Evolutionary conservation across 2,797 vertebrate species (phyloP), one percentile per base, ranked within the genome.

Genomic region (Labeo calbasu): DNA sequence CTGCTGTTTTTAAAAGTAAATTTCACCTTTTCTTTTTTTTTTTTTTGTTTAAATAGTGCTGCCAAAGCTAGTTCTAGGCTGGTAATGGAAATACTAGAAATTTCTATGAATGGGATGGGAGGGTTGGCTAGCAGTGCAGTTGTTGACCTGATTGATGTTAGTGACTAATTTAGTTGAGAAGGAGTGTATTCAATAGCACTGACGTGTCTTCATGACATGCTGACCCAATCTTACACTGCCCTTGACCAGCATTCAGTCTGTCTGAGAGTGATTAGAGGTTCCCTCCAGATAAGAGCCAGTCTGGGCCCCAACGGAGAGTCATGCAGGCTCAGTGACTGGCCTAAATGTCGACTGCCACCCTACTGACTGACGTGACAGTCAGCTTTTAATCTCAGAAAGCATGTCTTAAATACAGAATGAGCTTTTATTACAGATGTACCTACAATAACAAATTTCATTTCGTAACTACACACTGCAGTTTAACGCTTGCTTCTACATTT

Each of bases 141-240:
- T 28, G 14, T 14, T 23, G 17, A 40, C 40, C 43, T 48, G 21
- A 71, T 4, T 46, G 43, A n/a, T 12, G n/a, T 48, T 32, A 5
- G 21, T 19, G 19, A 40, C 21, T 57, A 40, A 55, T 4, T 40
- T 55, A 77, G 53, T 23, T 40, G 51, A 53, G 17, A 15, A 72
- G 5, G 23, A 59, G 10, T 12, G 5, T 7, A 15, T 68, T 68
- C 2, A 36, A 79, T n/a, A 55, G 28, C 77, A 65, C 23, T 65
- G 51, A 80, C 32, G 48, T 70, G 19, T 14, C n/a, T 40, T 57
- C 13, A 50, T 65, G 77, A 80, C 79, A 59, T 10, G 19, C n/a
- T 23, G 59, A 59, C 66, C 21, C 76, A 63, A 78, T 84, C 75
- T 84, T 48, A n/a, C 32, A n/a, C 65, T 68, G 55, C 53, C 46